Evolutionary conservation across 1,140 invertebrate genomes (phyloP).

Genomic region (Eriocheir sinensis): DNA sequence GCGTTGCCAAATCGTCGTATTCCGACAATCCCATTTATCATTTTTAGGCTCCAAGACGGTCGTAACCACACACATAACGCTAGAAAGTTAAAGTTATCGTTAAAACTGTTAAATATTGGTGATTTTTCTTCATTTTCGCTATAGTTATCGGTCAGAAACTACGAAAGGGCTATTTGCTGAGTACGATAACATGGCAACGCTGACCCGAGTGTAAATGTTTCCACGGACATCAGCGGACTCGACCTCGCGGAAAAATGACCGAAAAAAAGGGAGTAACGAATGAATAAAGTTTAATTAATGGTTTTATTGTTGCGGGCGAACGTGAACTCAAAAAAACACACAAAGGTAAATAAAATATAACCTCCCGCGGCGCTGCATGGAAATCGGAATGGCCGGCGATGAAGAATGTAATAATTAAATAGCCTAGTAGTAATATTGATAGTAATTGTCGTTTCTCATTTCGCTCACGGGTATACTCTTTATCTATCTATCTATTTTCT

Average conservation of each 20-base stretch:
- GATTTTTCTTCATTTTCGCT: not conserved
- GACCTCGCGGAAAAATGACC: not conserved
- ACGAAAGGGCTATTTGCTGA: no score
- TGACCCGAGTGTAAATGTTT: not conserved
- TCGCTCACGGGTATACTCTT: no score
- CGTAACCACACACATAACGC: no score
- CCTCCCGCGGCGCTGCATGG: not conserved
- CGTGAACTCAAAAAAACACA: not conserved
- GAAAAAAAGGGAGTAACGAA: not conserved
- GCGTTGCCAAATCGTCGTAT: no score
- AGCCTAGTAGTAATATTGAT: not conserved
- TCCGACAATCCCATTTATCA: no score
- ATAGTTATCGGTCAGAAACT: not conserved
- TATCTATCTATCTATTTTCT: no score
- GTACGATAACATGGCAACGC: not conserved
- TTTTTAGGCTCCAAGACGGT: no score
- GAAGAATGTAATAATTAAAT: not conserved
- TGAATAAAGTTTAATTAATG: not conserved
- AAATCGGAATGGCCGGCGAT: not conserved
- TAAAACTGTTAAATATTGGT: not conserved
- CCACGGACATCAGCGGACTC: not conserved
- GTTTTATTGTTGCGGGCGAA: not conserved
- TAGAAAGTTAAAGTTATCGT: not conserved
- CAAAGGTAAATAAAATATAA: not conserved
- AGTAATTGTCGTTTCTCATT: no score